phyloP scores from a whole-genome alignment of 2,888 invertebrate genomes.

The Julus scandinavius region DNA sequence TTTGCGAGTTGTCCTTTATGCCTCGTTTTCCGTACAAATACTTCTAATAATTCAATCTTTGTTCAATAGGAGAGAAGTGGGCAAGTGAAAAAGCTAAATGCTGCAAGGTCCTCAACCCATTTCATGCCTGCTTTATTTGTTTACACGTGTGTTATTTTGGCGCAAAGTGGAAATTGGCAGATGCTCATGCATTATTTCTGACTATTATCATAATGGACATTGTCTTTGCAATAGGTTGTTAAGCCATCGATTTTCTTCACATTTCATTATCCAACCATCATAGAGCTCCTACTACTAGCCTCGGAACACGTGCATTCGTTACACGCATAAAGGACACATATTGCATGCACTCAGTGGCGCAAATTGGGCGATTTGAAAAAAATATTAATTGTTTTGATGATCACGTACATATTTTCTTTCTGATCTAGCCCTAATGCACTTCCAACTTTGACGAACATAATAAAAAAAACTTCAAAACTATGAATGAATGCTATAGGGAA shows the following conservation, averaged over 20 bases:
- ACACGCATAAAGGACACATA: neutral
- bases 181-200: constrained; percentile 43
- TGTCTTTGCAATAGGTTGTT: constrained; percentile 25
- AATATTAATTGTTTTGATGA: constrained; percentile 3
- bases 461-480: neutral
- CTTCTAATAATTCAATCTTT: neutral
- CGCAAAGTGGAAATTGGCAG: constrained; percentile 46
- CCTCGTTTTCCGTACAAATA: neutral
- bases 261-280: neutral
- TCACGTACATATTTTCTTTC: neutral
- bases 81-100: constrained; percentile 15
- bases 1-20: neutral
- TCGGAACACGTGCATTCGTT: neutral
- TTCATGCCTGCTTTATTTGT: constrained; percentile 28
- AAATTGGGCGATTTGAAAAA: neutral
- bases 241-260: constrained; percentile 28
- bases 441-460: neutral
- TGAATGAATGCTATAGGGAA: neutral
- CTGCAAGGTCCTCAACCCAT: neutral
- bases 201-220: constrained; percentile 44
- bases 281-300: neutral
- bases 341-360: neutral
- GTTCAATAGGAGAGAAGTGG: constrained; percentile 8
- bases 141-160: constrained; percentile 17
- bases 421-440: no score